A percentile compares a stretch with the other conserved stretches of the same genome.
Conservation (phyloP, 2,797 vertebrate genomes). For the Spinus olivaceus region DNA sequence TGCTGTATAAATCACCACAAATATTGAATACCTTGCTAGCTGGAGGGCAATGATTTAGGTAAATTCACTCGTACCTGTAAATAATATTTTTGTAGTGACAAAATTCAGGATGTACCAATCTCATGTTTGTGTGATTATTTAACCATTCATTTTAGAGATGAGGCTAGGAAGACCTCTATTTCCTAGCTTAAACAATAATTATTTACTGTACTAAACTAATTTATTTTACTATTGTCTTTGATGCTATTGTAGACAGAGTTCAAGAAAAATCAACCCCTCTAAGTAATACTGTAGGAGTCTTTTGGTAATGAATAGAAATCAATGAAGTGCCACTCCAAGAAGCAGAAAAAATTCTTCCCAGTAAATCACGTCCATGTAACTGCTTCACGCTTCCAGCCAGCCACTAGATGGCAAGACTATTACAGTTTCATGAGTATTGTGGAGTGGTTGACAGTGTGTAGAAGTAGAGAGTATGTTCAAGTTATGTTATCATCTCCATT, state of each 20-base stretch:
- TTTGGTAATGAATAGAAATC: neutral
- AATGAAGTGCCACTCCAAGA: neutral
- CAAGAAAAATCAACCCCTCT: neutral
- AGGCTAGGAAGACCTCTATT: neutral
- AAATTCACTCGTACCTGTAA: neutral
- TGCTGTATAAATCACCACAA: neutral
- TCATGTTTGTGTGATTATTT: neutral
- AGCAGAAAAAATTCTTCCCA: neutral
- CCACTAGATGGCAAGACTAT: constrained; percentile 60
- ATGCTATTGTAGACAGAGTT: neutral
- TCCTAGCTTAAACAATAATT: neutral
- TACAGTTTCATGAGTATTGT: neutral
- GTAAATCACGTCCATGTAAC: neutral
- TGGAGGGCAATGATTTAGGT: neutral
- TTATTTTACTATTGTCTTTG: neutral
- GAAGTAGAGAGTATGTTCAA: neutral
- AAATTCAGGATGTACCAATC: neutral
- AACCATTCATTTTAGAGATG: neutral
- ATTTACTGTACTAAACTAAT: neutral
- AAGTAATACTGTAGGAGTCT: neutral
- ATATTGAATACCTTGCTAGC: neutral
- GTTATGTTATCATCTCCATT: neutral
- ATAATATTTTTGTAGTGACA: neutral
- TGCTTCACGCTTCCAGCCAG: neutral
- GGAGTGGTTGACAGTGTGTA: neutral